Evolutionary conservation across 2,113 vertebrate genomes (phyloP), one percentile per base, ranked within the genome.

Genomic region (Beaufortia kweichowensis): DNA sequence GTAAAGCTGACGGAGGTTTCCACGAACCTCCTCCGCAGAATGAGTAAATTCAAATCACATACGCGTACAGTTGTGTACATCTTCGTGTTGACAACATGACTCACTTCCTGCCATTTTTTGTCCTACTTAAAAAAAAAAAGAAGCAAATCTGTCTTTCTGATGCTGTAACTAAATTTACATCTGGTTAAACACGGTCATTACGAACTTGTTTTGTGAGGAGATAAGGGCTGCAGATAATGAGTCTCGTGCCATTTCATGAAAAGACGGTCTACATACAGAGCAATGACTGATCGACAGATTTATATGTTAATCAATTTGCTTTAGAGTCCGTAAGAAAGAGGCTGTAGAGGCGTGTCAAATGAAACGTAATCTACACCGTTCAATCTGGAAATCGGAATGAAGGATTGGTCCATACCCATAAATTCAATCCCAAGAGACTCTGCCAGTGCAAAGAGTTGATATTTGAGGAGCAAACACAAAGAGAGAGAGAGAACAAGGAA

Each of bases 351-450:
- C 81, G 88, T 84, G 88, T 87, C 80, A 86, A 83, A 86, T 82
- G 56, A 75, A 67, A 80, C 69, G 81, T 86, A 83, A 77, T 89
- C 86, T 80, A 88, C 82, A 86, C 85, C 88, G 82, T 82, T 90
- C 87, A 88, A 88, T 86, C 90, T 91, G 85, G 86, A 85, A 91
- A 88, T 87, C 85, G 87, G 94, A 94, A 91, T 89, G 90, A 93
- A 91, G 90, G 89, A 88, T 93, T 81, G 89, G 93, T 96, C 91
- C 96, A 90, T 98, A 98, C 96, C 96, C 96, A 98, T 98, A 93
- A 98, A 96, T 94, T 98, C 96, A 97, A 98, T 96, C 95, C 96
- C 96, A 94, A 98, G 96, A 94, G 97, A 96, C 93, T 97, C 96
- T 98, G 95, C 94, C 92, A 93, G 92, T 91, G 93, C 93, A 93